These are phyloP conservation scores for Conomelus anceps DNA, from an alignment of 2,888 invertebrate species.

Conservation along the genomic window DNA sequence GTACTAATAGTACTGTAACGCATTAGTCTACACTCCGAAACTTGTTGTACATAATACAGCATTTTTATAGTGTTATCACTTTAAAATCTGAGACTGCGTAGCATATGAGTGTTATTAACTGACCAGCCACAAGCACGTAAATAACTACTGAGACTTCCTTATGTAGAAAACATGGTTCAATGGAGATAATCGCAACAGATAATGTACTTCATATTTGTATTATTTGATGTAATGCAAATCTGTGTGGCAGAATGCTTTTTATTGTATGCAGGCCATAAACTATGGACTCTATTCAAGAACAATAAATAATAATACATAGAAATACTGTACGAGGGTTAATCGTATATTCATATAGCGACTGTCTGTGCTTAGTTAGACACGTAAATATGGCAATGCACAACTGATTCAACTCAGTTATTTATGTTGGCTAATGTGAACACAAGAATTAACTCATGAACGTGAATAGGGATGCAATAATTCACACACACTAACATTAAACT, in stretches of 20 bases:
- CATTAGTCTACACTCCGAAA: neutral
- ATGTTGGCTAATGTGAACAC: neutral
- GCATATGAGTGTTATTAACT: neutral
- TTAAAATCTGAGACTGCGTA: neutral
- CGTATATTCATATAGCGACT: neutral
- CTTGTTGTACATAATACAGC: neutral
- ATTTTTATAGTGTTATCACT: neutral
- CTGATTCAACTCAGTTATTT: neutral
- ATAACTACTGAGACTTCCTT: neutral
- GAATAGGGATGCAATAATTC: neutral
- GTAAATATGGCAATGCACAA: neutral
- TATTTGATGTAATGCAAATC: neutral
- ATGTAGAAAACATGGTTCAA: neutral
- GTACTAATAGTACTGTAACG: no score
- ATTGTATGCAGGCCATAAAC: neutral
- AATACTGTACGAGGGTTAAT: neutral
- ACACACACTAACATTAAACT: neutral
- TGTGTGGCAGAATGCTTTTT: neutral
- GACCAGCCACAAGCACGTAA: neutral
- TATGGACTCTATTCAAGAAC: neutral
- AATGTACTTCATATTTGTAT: neutral
- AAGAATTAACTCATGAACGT: neutral
- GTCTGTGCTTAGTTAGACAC: neutral
- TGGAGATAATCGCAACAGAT: neutral
- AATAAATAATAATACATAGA: neutral